phyloP scores from a whole-genome alignment of 1,140 invertebrate genomes.

The Pinna nobilis region DNA sequence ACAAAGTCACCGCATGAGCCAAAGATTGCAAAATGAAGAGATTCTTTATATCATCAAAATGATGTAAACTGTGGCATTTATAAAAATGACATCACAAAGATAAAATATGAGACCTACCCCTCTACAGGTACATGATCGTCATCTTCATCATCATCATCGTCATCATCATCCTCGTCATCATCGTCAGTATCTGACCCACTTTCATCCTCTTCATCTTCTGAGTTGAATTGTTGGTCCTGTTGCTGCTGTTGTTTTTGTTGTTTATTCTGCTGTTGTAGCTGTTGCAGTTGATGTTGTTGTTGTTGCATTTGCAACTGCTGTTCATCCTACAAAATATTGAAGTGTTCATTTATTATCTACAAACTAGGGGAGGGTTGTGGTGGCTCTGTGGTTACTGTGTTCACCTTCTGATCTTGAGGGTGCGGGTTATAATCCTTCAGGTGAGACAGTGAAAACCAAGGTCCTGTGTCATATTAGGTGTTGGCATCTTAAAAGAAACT shows the following conservation, averaged over 20 bases:
- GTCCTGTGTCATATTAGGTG: too few relatives aligned
- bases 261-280: constrained; percentile 1
- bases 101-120: constrained; percentile 61
- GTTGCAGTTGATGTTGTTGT: too few relatives aligned
- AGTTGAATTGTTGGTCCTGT: background rate
- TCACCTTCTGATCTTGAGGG: too few relatives aligned
- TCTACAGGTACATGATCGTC: constrained; percentile 72
- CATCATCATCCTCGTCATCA: constrained; percentile 68
- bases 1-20: too few relatives aligned
- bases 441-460: too few relatives aligned
- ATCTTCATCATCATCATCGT: constrained; percentile 68
- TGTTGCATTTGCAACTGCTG: constrained; percentile 18
- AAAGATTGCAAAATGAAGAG: background rate
- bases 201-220: constrained; percentile 66
- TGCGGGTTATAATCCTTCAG: too few relatives aligned
- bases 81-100: background rate
- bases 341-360: too few relatives aligned
- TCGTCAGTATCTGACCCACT: constrained; percentile 57
- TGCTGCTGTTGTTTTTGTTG: constrained; percentile 32
- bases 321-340: too few relatives aligned
- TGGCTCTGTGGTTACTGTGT: too few relatives aligned
- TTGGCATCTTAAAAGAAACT: too few relatives aligned
- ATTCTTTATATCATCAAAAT: background rate
- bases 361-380: too few relatives aligned
- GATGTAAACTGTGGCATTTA: too few relatives aligned